Evolutionary conservation across 2,797 vertebrate species (phyloP), one percentile per base, ranked within the genome.

Genomic region (Manis pentadactyla): DNA sequence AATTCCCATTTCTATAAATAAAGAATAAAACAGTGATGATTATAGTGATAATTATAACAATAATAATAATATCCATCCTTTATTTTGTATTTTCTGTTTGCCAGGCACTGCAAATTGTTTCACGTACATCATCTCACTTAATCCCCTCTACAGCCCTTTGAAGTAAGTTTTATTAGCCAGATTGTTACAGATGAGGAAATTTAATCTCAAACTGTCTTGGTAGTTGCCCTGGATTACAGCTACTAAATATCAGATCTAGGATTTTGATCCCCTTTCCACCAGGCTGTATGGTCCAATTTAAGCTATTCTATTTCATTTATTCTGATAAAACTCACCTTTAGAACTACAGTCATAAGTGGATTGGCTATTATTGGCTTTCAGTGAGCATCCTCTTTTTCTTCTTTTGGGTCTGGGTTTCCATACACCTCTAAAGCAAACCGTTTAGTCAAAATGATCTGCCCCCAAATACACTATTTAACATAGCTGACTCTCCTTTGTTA

Each of bases 121-220:
- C 78, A 79, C 19, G 49, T 51, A 63, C 11, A n/a, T 92, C 81
- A 88, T 88, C 69, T 93, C 74, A 81, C n/a, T 90, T 73, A 88
- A 86, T 96, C 71, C 82, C 39, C 25, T 93, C 55, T 90, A 25
- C 15, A 93, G 27, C 42, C 87, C 77, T 88, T 85, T 92, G 49
- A 96, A 95, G 34, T 88, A 25, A 83, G 19, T 78, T 1, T 88
- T 93, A 93, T 83, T 88, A 96, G 46, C 42, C 85, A 93, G 59
- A 63, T n/a, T 86, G 46, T 78, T 97, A 59, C 39, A 88, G 73
- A 93, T 78, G 46, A 96, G n/a, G 34, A 95, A 96, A 64, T 88
- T 95, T 93, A 90, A 39, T 87, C 82, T 95, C 51, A 86, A 51
- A 59, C 10, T 64, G 15, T 31, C 71, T 90, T 97, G 57, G 15